A percentile compares a stretch with the other conserved stretches of the same genome.
These are phyloP conservation scores for Luperina nickerlii DNA, from an alignment of 2,888 invertebrate species.

Conservation along the genomic window DNA sequence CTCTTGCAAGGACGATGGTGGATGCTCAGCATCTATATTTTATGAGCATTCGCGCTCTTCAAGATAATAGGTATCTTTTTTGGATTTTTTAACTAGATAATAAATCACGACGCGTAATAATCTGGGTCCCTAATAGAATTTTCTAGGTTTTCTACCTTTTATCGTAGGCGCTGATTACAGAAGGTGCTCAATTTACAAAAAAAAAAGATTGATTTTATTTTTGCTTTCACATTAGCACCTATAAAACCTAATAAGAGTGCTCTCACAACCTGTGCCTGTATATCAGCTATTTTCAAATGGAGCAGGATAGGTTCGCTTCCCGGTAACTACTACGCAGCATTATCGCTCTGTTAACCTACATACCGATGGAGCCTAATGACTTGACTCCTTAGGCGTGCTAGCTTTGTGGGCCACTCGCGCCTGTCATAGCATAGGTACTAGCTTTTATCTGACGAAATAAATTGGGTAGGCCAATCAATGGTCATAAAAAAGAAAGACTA, in stretches of 20 bases:
- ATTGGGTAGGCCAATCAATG: too few relatives aligned
- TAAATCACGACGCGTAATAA: not conserved
- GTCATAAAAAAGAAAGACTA: too few relatives aligned
- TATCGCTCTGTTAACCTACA: slow-evolving; percentile 1
- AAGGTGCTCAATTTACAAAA: not conserved
- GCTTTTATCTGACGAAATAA: not conserved
- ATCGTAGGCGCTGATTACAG: not conserved
- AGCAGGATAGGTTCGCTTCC: not conserved
- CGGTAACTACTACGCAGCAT: not conserved
- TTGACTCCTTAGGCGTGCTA: not conserved
- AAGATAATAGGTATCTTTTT: not conserved
- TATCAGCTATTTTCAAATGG: not conserved
- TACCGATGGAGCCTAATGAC: slow-evolving; percentile 19
- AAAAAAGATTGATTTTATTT: not conserved
- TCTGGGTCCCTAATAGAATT: not conserved
- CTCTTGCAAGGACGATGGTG: not conserved
- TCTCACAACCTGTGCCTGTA: not conserved
- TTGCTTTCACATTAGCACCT: not conserved
- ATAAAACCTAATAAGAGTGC: not conserved
- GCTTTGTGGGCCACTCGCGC: too few relatives aligned
- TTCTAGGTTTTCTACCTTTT: not conserved
- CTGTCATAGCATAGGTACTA: too few relatives aligned
- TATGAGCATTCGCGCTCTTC: slow-evolving; percentile 5
- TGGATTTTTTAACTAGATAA: not conserved
- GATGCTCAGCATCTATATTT: slow-evolving; percentile 6